These are phyloP conservation scores for Paramormyrops kingsleyae DNA, from an alignment of 2,113 vertebrate genomes.

Conservation along the genomic window DNA sequence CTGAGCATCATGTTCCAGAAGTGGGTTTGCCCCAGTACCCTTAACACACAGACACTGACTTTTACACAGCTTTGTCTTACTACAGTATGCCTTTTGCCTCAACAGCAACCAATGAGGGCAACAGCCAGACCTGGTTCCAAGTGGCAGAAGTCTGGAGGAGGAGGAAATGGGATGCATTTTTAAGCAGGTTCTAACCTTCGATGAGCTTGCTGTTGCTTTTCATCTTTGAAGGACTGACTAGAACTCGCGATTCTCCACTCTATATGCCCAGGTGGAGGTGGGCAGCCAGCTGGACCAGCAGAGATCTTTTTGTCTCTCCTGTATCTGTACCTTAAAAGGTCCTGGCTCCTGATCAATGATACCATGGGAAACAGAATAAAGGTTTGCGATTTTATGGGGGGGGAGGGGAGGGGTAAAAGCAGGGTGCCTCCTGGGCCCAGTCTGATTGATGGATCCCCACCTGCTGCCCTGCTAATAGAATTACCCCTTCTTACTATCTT, in stretches of 20 bases:
- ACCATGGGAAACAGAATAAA: neutral
- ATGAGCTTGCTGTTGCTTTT: neutral
- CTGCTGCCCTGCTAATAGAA: neutral
- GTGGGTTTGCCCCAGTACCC: neutral
- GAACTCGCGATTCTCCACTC: neutral
- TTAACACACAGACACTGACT: neutral
- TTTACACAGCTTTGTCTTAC: neutral
- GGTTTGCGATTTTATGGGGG: neutral
- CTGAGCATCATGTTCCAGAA: neutral
- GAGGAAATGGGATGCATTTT: neutral
- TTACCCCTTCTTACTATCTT: slow-evolving; percentile 15
- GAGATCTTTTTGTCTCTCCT: neutral
- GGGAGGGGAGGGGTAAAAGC: neutral
- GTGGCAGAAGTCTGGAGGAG: neutral
- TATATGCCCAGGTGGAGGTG: neutral
- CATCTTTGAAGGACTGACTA: neutral
- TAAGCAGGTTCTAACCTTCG: neutral
- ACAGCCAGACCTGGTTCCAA: neutral
- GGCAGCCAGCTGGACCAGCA: neutral
- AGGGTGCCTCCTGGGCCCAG: neutral
- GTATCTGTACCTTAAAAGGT: neutral
- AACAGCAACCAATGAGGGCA: neutral
- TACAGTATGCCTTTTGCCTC: neutral
- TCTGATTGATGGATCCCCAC: neutral
- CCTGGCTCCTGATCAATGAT: neutral